phyloP scores from a whole-genome alignment of 2,797 vertebrate species.

The Aerospiza tachiro region DNA sequence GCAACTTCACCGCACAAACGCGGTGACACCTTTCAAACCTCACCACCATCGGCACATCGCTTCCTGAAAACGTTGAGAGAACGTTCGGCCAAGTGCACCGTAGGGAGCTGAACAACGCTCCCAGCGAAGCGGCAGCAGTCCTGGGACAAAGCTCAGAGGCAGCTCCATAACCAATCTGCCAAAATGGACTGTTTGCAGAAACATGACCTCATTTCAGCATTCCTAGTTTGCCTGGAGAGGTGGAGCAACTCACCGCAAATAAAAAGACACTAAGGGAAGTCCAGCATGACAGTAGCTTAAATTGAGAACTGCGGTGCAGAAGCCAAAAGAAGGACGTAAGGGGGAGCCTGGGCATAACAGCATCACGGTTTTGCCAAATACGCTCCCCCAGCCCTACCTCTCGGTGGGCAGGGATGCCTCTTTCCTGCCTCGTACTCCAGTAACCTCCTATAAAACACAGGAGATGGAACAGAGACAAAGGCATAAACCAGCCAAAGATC shows the following conservation, averaged over 20 bases:
- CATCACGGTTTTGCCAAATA: not conserved
- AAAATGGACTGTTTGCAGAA: not conserved
- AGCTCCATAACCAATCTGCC: not conserved
- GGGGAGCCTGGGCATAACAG: not conserved
- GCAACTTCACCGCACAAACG: accelerated
- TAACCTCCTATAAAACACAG: not conserved
- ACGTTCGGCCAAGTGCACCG: accelerated
- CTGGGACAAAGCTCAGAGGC: not conserved
- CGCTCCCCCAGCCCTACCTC: not conserved
- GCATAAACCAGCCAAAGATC: not conserved
- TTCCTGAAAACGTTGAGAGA: not conserved
- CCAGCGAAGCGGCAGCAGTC: not conserved
- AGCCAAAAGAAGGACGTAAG: not conserved
- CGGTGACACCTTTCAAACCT: not conserved
- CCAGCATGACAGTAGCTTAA: not conserved
- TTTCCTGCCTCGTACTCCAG: not conserved
- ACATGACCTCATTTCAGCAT: not conserved
- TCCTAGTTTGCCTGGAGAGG: not conserved
- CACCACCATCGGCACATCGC: not conserved
- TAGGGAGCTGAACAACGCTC: not conserved
- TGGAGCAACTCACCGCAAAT: not conserved
- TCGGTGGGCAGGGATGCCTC: not conserved
- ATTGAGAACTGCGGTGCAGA: not conserved
- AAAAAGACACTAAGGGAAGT: not conserved
- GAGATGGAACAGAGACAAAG: not conserved